A percentile compares a stretch with the other conserved stretches of the same genome.
Evolutionary conservation across 2,888 invertebrate species (phyloP).

Genomic region (Chouioia cunea): DNA sequence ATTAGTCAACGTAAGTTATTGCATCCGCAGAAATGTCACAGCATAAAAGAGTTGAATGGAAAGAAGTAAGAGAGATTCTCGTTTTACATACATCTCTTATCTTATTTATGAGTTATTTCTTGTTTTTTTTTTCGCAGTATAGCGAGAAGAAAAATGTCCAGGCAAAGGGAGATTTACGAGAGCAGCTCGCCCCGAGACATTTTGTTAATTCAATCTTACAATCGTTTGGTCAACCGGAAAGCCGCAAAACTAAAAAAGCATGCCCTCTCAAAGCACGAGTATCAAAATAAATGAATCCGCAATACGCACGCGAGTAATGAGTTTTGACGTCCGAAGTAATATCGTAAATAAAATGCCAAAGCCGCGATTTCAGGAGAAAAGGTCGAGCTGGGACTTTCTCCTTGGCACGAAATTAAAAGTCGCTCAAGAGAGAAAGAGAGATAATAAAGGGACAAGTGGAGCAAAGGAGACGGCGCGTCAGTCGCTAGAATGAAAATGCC

Average conservation of each 20-base stretch:
- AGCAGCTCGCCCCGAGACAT: conserved; percentile 8
- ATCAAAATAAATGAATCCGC: conserved; percentile 29
- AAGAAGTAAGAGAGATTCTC: conserved; percentile 1
- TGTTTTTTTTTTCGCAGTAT: conserved; percentile 19
- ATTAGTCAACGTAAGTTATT: too few species aligned
- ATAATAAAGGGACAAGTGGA: neutral
- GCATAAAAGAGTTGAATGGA: conserved; percentile 1
- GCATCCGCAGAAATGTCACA: conserved; percentile 1
- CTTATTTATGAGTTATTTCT: conserved; percentile 17
- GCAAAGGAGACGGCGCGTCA: neutral
- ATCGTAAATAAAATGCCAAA: conserved; percentile 39
- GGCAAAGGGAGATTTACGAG: conserved; percentile 19
- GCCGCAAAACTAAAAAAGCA: neutral
- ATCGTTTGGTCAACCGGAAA: conserved; percentile 20
- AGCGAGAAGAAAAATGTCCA: conserved; percentile 10
- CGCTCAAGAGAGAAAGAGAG: neutral
- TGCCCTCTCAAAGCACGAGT: neutral
- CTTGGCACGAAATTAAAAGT: conserved; percentile 18
- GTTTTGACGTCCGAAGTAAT: conserved; percentile 23
- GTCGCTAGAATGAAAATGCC: neutral
- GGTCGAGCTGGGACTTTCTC: conserved; percentile 26
- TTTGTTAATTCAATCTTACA: conserved; percentile 31
- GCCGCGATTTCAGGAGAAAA: conserved; percentile 15
- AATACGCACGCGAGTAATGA: conserved; percentile 22
- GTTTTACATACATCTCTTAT: neutral